These are phyloP conservation scores for Monodelphis domestica DNA, from an alignment of 2,797 vertebrate species.

Conservation along the genomic window DNA sequence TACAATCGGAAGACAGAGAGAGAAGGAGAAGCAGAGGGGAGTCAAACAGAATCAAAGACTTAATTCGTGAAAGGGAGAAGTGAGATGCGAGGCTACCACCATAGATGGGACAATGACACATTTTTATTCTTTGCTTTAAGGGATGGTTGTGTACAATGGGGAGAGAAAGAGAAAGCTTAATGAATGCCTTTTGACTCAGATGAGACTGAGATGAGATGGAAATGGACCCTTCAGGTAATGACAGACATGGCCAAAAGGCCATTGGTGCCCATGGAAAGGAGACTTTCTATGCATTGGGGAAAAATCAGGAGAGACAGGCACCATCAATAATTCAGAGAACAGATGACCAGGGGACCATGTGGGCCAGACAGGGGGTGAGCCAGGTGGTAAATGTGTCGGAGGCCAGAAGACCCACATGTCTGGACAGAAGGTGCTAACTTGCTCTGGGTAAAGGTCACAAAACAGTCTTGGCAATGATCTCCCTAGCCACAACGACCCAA, in stretches of 20 bases:
- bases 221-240: not conserved
- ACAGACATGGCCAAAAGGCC: not conserved
- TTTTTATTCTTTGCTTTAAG: too few relatives aligned
- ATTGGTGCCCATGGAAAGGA: not conserved
- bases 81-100: not conserved
- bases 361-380: not conserved
- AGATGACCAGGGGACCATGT: not conserved
- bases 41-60: not conserved
- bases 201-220: too few relatives aligned
- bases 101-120: too few relatives aligned
- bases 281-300: not conserved
- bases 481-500: not conserved
- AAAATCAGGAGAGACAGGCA: not conserved
- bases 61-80: too few relatives aligned
- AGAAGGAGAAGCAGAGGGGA: not conserved
- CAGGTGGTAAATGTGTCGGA: not conserved
- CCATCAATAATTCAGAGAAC: not conserved
- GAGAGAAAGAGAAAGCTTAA: not conserved
- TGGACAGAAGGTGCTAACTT: not conserved
- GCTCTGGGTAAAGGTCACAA: not conserved
- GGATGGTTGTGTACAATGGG: not conserved
- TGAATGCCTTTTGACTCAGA: too few relatives aligned
- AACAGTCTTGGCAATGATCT: not conserved
- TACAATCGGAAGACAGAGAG: not conserved
- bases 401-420: not conserved